Base-by-base conservation (phyloP, 2,888 invertebrate species). In the Platerodrilus igneus region DNA sequence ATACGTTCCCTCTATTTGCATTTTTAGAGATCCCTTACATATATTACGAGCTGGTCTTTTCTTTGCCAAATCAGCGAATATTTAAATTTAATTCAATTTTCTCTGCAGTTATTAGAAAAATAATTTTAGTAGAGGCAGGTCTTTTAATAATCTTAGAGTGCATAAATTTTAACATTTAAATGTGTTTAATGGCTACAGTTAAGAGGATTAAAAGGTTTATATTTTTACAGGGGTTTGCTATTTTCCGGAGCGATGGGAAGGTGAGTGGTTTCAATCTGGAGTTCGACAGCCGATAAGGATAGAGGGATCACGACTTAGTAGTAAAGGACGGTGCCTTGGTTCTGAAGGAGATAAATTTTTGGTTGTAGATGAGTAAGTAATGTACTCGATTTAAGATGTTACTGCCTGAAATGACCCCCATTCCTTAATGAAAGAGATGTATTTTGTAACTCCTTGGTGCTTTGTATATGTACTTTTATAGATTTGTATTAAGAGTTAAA, bases 241-340 rank as follows among this genome's bases (percentile, higher is more conserved):
- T 55, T 89, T 90, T 73, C 89, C 89, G 52, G 73, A 78, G 53
- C 77, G 81, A 55, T 90, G 90, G 90, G 83, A 87, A 65, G 90
- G 90, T 55, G 83, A 83, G 55, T 90, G 90, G 90, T 90, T 90
- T 74, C 87, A 89, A 68, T 89, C 89, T 44, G 90, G 90, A 44
- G 86, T 89, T 57, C 81, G 86, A 62, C 86, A 86, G 68, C 82
- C 87, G 35, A 87, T 90, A 70, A 74, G 81, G 60, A 87, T 90
- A 63, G 85, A 87, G 60, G 84, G 82, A 44, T 83, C 84, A 60
- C 76, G 83, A 50, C 79, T 89, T 55, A 87, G 87, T 65, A 88
- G 83, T 70, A 89, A 89, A 68, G 90, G 90, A 56, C 79, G 79
- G 66, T 90, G 90, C 67, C 75, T 87, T 48, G 84, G 83, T 51